phyloP scores from a whole-genome alignment of 2,888 invertebrate species.

The Phrixothrix hirtus region DNA sequence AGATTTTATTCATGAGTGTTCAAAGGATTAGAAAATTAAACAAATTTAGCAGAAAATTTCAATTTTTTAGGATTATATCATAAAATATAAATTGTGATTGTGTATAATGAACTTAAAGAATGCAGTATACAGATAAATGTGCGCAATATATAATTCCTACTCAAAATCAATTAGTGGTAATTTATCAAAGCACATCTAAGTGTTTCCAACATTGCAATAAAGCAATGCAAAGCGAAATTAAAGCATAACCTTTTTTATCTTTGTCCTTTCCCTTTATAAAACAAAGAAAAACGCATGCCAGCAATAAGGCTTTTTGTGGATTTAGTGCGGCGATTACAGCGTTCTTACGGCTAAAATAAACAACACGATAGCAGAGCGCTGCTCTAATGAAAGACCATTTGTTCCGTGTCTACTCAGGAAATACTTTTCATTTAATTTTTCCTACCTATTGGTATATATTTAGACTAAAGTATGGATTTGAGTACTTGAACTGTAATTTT shows the following conservation, averaged over 20 bases:
- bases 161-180: slow-evolving; percentile 36
- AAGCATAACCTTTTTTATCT: slow-evolving; percentile 4
- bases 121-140: slow-evolving; percentile 21
- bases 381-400: slow-evolving; percentile 34
- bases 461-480: background rate
- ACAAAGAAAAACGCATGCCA: slow-evolving; percentile 10
- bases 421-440: slow-evolving; percentile 21
- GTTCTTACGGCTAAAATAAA: slow-evolving; percentile 33
- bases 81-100: background rate
- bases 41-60: background rate
- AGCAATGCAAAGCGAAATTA: slow-evolving; percentile 19
- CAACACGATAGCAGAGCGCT: slow-evolving; percentile 29
- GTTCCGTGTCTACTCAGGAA: slow-evolving; percentile 30
- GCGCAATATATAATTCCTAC: slow-evolving; percentile 27
- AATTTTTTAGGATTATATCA: background rate
- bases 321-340: slow-evolving; percentile 33
- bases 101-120: slow-evolving; percentile 5
- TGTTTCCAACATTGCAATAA: slow-evolving; percentile 19
- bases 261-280: background rate
- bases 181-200: slow-evolving; percentile 34
- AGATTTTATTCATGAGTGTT: background rate
- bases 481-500: too few species aligned
- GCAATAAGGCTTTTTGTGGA: slow-evolving; percentile 28
- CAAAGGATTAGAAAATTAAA: background rate
- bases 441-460: slow-evolving; percentile 14